These are phyloP conservation scores for Cyanoderma ruficeps DNA, from an alignment of 2,113 vertebrate species.

Conservation along the genomic window DNA sequence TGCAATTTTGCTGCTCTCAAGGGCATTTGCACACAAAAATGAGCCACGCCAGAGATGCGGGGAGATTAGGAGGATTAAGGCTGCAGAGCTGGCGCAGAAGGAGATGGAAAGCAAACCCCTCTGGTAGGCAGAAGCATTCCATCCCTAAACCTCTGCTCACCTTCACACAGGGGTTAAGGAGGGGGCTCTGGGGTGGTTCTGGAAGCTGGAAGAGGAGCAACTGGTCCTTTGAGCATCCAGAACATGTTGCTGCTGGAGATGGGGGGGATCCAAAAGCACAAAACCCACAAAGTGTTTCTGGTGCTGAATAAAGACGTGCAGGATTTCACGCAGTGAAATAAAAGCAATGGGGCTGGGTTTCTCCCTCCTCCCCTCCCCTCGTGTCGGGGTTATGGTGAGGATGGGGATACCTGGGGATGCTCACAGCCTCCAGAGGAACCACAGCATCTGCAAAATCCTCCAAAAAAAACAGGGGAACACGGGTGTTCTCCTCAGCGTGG, in stretches of 20 bases:
- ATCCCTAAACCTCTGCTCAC: not conserved
- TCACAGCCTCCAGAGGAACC: not conserved
- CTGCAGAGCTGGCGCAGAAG: not conserved
- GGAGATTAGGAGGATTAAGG: constrained; percentile 49
- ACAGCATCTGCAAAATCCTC: not conserved
- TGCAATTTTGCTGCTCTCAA: constrained; percentile 26
- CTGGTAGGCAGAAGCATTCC: not conserved
- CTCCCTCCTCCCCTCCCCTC: not conserved
- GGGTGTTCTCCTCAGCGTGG: rapidly evolving
- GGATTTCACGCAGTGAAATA: rapidly evolving
- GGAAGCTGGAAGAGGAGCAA: not conserved
- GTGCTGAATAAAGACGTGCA: not conserved
- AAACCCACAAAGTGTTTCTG: not conserved
- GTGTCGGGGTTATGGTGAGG: rapidly evolving
- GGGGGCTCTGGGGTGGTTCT: not conserved
- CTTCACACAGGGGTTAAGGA: not conserved
- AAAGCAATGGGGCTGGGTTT: not conserved
- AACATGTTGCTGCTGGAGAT: rapidly evolving
- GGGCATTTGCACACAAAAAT: constrained; percentile 33
- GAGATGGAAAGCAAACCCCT: not conserved
- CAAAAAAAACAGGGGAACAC: rapidly evolving
- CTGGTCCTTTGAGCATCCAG: rapidly evolving
- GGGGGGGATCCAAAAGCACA: not conserved
- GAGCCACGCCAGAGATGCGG: not conserved
- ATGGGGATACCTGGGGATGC: not conserved